Percentiles rank a stretch among this genome's conserved stretches.
phyloP scores from a whole-genome alignment of 2,888 invertebrate species.

The Hemicrepidius hirtus region DNA sequence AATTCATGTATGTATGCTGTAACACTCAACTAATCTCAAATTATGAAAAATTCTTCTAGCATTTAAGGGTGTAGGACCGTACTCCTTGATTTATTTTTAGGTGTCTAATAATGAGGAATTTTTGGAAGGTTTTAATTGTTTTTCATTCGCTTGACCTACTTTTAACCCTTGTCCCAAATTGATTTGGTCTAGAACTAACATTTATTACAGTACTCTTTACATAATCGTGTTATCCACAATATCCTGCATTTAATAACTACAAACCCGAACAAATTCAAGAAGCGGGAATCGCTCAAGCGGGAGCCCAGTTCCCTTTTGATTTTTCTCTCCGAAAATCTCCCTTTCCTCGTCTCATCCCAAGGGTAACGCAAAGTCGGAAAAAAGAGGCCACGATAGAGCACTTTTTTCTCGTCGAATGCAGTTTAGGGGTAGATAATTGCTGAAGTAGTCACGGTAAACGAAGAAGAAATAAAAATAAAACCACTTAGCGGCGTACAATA shows the following conservation, averaged over 20 bases:
- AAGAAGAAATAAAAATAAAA: conserved; percentile 37
- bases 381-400: conserved; percentile 13
- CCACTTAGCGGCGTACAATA: conserved; percentile 39
- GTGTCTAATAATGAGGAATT: too few species aligned
- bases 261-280: conserved; percentile 40
- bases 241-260: conserved; percentile 41
- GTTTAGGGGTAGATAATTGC: conserved; percentile 40
- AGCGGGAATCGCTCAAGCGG: conserved; percentile 37
- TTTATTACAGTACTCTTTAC: too few species aligned
- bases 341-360: not conserved
- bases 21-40: too few species aligned
- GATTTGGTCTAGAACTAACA: too few species aligned
- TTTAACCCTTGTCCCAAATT: too few species aligned
- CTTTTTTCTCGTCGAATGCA: conserved; percentile 24
- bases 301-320: conserved; percentile 1
- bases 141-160: too few species aligned
- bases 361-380: not conserved
- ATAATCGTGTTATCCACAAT: conserved; percentile 37
- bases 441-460: conserved; percentile 31
- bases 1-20: too few species aligned
- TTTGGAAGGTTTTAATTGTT: too few species aligned
- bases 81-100: too few species aligned
- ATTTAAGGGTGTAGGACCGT: too few species aligned
- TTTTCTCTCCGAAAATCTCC: conserved; percentile 6
- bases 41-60: too few species aligned